Evolutionary conservation across 2,113 vertebrate species (phyloP).

Genomic region (Balaenoptera acutorostrata): DNA sequence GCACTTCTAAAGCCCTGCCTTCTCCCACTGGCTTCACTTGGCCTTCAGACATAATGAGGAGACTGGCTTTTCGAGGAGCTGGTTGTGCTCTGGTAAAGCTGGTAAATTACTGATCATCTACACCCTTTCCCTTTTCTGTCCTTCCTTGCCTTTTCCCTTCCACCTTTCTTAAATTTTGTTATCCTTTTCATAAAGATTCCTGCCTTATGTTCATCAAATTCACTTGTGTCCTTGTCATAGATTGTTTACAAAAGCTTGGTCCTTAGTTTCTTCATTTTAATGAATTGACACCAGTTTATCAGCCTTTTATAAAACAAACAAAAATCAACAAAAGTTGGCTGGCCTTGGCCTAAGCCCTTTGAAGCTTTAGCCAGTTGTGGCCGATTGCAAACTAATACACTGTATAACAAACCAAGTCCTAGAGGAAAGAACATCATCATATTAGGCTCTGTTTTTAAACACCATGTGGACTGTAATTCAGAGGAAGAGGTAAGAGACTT

Average conservation of each 20-base stretch:
- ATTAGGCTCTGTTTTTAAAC: conserved; percentile 32
- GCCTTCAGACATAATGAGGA: conserved; percentile 84
- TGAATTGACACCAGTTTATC: background rate
- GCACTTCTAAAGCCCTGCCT: conserved; percentile 77
- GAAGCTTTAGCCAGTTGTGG: background rate
- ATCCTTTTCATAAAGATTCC: conserved; percentile 36
- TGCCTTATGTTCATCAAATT: conserved; percentile 38
- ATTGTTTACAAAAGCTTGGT: conserved; percentile 28
- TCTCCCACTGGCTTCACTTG: conserved; percentile 80
- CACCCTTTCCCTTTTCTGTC: conserved; percentile 65
- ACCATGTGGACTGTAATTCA: background rate
- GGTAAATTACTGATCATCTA: conserved; percentile 83
- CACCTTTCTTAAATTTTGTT: conserved; percentile 60
- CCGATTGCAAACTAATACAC: background rate
- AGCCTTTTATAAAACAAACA: conserved; percentile 42
- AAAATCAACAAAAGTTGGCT: conserved; percentile 17
- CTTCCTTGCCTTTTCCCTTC: conserved; percentile 52
- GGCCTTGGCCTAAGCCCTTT: background rate
- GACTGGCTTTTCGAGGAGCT: conserved; percentile 87
- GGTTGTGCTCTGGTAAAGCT: conserved; percentile 90
- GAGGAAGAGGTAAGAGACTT: background rate
- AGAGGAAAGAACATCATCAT: background rate
- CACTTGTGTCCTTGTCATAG: conserved; percentile 42
- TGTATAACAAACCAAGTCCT: background rate
- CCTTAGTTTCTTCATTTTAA: conserved; percentile 14